Percentiles rank a stretch among this genome's conserved stretches.
phyloP scores from a whole-genome alignment of 2,888 invertebrate genomes.

The Acleris holmiana region DNA sequence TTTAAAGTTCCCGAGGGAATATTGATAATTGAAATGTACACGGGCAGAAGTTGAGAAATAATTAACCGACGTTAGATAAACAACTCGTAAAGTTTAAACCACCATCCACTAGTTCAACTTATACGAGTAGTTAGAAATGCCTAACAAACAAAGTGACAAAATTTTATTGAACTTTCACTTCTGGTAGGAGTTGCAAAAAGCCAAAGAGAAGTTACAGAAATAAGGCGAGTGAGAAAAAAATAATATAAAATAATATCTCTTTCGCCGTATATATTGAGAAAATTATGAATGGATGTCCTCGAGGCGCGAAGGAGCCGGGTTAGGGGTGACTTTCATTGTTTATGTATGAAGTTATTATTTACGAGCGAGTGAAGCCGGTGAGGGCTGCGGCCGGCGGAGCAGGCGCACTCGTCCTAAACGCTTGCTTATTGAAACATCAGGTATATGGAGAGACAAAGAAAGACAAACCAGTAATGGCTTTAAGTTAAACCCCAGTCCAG shows the following conservation, averaged over 20 bases:
- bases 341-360: constrained; percentile 79
- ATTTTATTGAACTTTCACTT: constrained; percentile 20
- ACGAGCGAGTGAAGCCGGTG: constrained; percentile 49
- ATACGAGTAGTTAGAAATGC: no score
- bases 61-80: no score
- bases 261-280: constrained; percentile 51
- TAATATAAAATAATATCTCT: constrained; percentile 43
- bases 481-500: no score
- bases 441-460: background rate
- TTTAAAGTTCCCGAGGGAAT: no score
- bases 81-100: no score
- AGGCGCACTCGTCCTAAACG: background rate
- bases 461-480: no score
- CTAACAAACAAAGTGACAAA: constrained; percentile 4
- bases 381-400: constrained; percentile 1
- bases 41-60: no score
- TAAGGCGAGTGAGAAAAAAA: constrained; percentile 24
- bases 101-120: background rate
- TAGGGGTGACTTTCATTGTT: constrained; percentile 65
- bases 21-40: no score
- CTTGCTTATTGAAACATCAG: background rate
- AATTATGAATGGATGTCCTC: constrained; percentile 59
- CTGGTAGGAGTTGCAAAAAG: constrained; percentile 8
- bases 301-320: constrained; percentile 52
- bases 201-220: constrained; percentile 9